phyloP scores from a whole-genome alignment of 2,888 invertebrate species.

The Sminthurides aquaticus region DNA sequence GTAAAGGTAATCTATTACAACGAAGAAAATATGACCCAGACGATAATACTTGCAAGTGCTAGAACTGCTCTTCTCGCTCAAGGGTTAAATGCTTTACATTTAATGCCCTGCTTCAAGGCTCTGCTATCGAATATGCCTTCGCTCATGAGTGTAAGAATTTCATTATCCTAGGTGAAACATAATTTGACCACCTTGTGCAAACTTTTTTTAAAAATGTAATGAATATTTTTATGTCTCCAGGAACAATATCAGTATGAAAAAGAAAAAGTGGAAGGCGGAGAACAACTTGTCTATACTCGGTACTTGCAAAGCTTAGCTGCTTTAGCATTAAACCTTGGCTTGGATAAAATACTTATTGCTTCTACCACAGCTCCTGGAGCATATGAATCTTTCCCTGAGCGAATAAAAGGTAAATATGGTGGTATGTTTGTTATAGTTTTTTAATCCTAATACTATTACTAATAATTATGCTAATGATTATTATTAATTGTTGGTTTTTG shows the following conservation, averaged over 20 bases:
- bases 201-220: background rate
- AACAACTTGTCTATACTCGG: slow-evolving; percentile 55
- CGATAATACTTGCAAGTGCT: slow-evolving; percentile 51
- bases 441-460: slow-evolving; percentile 34
- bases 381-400: background rate
- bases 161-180: no score
- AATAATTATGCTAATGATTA: background rate
- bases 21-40: slow-evolving; percentile 48
- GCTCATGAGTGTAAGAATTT: slow-evolving; percentile 45
- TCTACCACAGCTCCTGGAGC: slow-evolving; percentile 4
- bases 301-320: slow-evolving; percentile 55
- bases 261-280: slow-evolving; percentile 54
- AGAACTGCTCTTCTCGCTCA: slow-evolving; percentile 51
- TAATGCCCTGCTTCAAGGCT: slow-evolving; percentile 53
- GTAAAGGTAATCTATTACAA: slow-evolving; percentile 51
- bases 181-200: background rate
- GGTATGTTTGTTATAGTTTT: background rate
- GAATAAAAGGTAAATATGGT: background rate
- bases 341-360: slow-evolving; percentile 50
- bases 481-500: slow-evolving; percentile 20
- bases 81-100: slow-evolving; percentile 53
- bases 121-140: slow-evolving; percentile 51
- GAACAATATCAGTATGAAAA: slow-evolving; percentile 50
- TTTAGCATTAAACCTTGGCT: slow-evolving; percentile 52
- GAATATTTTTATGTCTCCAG: slow-evolving; percentile 15